Base-by-base conservation (phyloP, 1,140 invertebrate genomes). In the Pseudomyrmex dendroicus region DNA sequence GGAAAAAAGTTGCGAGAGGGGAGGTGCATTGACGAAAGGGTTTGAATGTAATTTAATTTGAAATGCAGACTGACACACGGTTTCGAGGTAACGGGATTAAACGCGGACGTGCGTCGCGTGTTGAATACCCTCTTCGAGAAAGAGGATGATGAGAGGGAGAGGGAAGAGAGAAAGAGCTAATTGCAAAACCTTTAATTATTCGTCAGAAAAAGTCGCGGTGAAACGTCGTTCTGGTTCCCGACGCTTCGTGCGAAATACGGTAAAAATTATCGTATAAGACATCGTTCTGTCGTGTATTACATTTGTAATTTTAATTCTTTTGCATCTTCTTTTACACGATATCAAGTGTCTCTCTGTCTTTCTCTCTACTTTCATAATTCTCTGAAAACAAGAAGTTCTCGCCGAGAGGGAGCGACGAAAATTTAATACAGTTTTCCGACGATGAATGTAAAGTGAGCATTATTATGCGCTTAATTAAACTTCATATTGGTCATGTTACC, bases 31-130 rank as follows among this genome's bases (percentile, higher is more conserved):
- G 46, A 74, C n/a, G 56, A 86, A 82, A 50, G 76, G 85, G 85
- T 84, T 88, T 73, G 84, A 88, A 84, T 86, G 80, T 89, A 86
- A 89, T 89, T 89, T 84, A 86, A 89, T 89, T 89, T 89, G 88
- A 89, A 89, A 89, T 89, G 84, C 88, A 89, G 88, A 89, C 88
- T 85, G 87, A 89, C 85, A 62, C 84, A 83, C 87, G 80, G 67
- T 85, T 89, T 83, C 85, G 50, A 56, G 61, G 84, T 89, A 87
- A 89, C 85, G 78, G 87, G 87, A 89, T 89, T 89, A 87, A 89
- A 89, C 66, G 82, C 62, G 78, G 62, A 89, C 88, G 88, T 89
- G 88, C 77, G 56, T 73, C 74, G 85, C 83, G 73, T 85, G 78
- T 77, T 62, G 61, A 86, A 59, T 77, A 72, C 54, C 76, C 78